Conservation (phyloP, 2,113 vertebrate species). For the Triplophysa siluroides region DNA sequence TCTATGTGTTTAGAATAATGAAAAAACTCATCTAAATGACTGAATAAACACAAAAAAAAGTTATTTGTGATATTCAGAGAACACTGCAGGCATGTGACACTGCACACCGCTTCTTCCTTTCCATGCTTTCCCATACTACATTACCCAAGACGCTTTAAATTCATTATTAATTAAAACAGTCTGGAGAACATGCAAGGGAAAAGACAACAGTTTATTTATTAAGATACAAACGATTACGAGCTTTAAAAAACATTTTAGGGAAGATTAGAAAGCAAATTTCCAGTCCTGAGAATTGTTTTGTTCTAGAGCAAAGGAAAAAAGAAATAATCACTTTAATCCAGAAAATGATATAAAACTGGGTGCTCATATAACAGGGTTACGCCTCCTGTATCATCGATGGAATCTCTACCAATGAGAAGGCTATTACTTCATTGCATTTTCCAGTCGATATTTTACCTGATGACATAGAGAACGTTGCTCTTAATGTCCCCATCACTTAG, state of each 20-base stretch:
- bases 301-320: no score
- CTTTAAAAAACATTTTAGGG: background rate
- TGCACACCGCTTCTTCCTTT: background rate
- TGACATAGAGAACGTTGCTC: background rate
- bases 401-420: conserved; percentile 15
- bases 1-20: background rate
- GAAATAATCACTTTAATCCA: background rate
- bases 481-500: background rate
- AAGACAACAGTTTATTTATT: background rate
- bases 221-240: background rate
- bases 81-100: background rate
- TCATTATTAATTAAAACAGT: background rate
- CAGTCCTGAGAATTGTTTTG: background rate
- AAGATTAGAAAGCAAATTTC: background rate
- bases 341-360: background rate
- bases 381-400: conserved; percentile 17
- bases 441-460: conserved; percentile 3
- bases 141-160: background rate
- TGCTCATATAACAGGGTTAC: background rate
- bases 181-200: background rate
- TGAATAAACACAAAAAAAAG: no score
- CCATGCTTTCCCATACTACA: background rate
- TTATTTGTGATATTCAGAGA: background rate
- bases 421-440: conserved; percentile 1
- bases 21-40: background rate